phyloP scores from a whole-genome alignment of 2,888 invertebrate species.

The Octonoba sinensis region DNA sequence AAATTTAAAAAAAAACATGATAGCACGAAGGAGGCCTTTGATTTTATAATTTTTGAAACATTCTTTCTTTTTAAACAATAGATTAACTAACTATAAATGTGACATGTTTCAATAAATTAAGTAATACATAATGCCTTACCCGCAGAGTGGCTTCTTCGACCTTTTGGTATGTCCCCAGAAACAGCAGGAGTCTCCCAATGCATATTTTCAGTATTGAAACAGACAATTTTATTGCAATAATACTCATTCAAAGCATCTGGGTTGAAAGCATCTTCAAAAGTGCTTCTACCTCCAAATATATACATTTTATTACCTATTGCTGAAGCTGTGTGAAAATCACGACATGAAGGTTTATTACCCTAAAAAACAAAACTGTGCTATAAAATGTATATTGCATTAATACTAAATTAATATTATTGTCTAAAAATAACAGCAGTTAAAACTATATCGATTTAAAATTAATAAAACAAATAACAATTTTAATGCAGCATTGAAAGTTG shows the following conservation, averaged over 20 bases:
- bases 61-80: too few species aligned
- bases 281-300: conserved; percentile 90
- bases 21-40: too few species aligned
- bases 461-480: too few species aligned
- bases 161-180: conserved; percentile 79
- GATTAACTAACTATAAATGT: too few species aligned
- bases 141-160: conserved; percentile 90
- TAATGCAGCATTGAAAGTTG: too few species aligned
- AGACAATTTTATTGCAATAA: conserved; percentile 81
- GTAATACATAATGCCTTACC: conserved; percentile 76
- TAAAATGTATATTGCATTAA: background rate
- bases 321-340: conserved; percentile 91
- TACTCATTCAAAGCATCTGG: conserved; percentile 77
- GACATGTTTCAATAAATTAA: too few species aligned
- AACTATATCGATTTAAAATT: background rate
- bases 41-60: too few species aligned
- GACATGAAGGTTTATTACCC: conserved; percentile 80
- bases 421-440: background rate
- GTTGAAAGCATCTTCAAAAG: conserved; percentile 78
- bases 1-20: too few species aligned
- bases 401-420: background rate
- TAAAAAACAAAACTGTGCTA: conserved; percentile 66
- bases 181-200: conserved; percentile 79
- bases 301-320: conserved; percentile 85
- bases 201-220: conserved; percentile 79